Base-by-base conservation (phyloP, 2,797 vertebrate genomes). In the Siniperca obscura region DNA sequence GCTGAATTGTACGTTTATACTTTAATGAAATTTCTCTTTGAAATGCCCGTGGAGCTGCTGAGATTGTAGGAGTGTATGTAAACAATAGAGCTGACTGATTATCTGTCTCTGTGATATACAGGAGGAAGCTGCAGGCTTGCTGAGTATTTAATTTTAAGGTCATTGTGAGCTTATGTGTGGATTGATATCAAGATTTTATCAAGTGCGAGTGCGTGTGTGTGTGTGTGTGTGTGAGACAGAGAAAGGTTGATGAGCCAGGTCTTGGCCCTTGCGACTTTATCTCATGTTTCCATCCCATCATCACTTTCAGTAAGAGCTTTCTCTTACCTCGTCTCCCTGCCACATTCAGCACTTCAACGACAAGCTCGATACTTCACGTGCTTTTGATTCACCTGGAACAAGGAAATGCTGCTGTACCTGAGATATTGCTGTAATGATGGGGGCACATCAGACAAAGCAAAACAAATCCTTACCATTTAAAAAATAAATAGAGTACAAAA, bases 241-340 rank as follows among this genome's bases (percentile, higher is more conserved):
- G 68, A 81, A 83, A 88, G 82, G 86, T 90, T 86, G 90, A 88
- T 81, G 86, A 88, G 81, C 83, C 83, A 89, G 90, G 80, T 90
- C 86, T 76, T n/a, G 52, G 87, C 79, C 85, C 90, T 84, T 46
- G 84, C 91, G 89, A 92, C 89, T 90, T 85, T 70, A 83, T 91
- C 91, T 95, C 92, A 89, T 30, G 72, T 95, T 95, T 90, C 94
- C 83, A 76, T 91, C 86, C 77, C 73, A 82, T 95, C 94, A 94
- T 94, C 92, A 91, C 84, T 92, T 95, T 91, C 86, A 83, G 70
- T 61, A 50, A 87, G 80, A 82, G 89, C 91, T 90, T 93, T 90
- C 90, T 91, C 88, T 87, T 78, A 67, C 81, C 86, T 82, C 12
- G 21, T 78, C 87, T 81, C 76, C 40, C 75, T 87, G 87, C 85